phyloP scores from a whole-genome alignment of 2,888 invertebrate species.

The Formica aserva region DNA sequence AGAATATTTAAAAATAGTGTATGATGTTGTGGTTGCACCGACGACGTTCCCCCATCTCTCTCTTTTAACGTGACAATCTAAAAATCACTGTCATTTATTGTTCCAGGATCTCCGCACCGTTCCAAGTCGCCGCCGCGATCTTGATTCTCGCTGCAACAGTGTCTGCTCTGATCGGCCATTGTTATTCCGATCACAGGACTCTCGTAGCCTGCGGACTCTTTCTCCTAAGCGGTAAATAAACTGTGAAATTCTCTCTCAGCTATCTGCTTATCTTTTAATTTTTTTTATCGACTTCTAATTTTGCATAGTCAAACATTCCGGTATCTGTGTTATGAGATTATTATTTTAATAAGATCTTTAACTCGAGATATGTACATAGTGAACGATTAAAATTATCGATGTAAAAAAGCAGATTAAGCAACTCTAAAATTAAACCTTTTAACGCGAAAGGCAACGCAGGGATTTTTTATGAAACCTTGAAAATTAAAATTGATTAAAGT shows the following conservation, averaged over 20 bases:
- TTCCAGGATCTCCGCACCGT: constrained; percentile 88
- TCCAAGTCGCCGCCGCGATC: constrained; percentile 87
- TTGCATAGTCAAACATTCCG: neutral
- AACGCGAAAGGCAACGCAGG: neutral
- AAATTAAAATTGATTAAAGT: neutral
- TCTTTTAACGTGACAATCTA: neutral
- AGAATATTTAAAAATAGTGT: constrained; percentile 6
- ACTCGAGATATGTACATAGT: neutral
- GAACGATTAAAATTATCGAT: neutral
- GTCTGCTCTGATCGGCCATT: constrained; percentile 88
- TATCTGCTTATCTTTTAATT: neutral
- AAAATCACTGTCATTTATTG: constrained; percentile 58
- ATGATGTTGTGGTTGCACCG: neutral
- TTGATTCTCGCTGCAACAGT: constrained; percentile 87
- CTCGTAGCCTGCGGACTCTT: constrained; percentile 88
- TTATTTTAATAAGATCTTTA: neutral
- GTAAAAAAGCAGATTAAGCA: neutral
- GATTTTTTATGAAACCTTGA: constrained; percentile 1
- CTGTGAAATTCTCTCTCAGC: neutral
- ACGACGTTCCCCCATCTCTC: neutral
- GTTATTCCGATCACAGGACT: constrained; percentile 88
- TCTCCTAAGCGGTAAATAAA: constrained; percentile 88
- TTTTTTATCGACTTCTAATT: neutral
- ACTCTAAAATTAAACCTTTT: neutral
- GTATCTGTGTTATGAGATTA: neutral